phyloP scores from a whole-genome alignment of 2,797 vertebrate species.

The Coccyzus lansbergi region DNA sequence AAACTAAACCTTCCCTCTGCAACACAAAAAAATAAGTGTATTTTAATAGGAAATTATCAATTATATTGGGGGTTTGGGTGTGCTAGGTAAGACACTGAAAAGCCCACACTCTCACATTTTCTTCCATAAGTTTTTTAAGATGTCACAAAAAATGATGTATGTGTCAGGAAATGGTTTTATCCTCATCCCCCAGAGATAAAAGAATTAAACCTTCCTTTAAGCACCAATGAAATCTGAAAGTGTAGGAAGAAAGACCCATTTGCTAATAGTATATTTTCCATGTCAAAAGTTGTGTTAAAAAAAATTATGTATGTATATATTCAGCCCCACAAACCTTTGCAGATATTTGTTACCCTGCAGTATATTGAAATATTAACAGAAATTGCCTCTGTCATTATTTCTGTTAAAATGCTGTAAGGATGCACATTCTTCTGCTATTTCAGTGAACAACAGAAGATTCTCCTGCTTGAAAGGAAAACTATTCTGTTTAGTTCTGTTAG shows the following conservation, averaged over 20 bases:
- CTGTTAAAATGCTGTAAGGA: slow-evolving; percentile 48
- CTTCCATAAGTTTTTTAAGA: background rate
- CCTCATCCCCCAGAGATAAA: slow-evolving; percentile 45
- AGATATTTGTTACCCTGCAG: slow-evolving; percentile 45
- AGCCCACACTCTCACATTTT: background rate
- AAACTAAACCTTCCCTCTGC: background rate
- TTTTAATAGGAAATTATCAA: background rate
- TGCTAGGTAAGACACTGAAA: background rate
- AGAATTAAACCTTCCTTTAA: slow-evolving; percentile 60
- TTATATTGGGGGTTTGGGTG: background rate
- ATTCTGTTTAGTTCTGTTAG: slow-evolving; percentile 36
- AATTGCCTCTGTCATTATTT: slow-evolving; percentile 17
- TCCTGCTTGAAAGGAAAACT: slow-evolving; percentile 37
- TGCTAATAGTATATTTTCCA: slow-evolving; percentile 53
- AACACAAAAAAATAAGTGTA: background rate
- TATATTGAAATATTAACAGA: slow-evolving; percentile 48
- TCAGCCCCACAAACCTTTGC: slow-evolving; percentile 44
- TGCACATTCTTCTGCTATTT: slow-evolving; percentile 29
- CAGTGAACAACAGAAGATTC: slow-evolving; percentile 31
- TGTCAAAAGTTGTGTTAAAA: slow-evolving; percentile 50
- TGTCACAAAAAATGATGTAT: background rate
- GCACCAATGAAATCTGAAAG: slow-evolving; percentile 43
- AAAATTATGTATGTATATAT: slow-evolving; percentile 22
- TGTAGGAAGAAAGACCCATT: slow-evolving; percentile 44
- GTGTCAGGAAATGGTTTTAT: slow-evolving; percentile 35